Percentiles rank a stretch among this genome's conserved stretches.
These are phyloP conservation scores for Enteromius viviparus DNA, from an alignment of 2,797 vertebrate species.

Conservation along the genomic window DNA sequence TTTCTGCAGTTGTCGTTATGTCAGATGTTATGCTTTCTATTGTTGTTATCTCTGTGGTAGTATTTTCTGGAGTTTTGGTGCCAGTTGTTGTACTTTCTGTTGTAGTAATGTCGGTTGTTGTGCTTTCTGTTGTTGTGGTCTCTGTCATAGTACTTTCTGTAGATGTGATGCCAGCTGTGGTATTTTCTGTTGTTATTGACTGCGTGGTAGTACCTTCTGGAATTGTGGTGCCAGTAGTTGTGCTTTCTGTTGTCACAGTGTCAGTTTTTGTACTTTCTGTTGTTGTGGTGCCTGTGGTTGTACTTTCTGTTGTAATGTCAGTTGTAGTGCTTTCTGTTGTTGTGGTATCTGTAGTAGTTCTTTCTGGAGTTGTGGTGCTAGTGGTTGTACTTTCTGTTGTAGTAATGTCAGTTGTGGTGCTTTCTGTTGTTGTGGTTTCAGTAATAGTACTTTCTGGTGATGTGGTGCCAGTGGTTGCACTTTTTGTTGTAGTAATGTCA, in stretches of 20 bases:
- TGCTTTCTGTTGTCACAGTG: neutral
- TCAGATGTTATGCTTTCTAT: neutral
- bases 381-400: neutral
- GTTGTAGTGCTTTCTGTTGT: neutral
- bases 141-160: neutral
- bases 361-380: neutral
- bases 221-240: neutral
- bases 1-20: neutral
- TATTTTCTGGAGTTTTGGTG: neutral
- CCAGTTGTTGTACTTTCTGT: neutral
- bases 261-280: neutral
- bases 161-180: neutral
- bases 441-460: neutral
- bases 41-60: neutral
- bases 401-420: neutral
- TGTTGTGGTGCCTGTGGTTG: neutral
- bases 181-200: neutral
- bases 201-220: neutral
- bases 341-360: neutral
- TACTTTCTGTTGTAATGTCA: neutral
- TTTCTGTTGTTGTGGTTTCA: neutral
- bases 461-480: accelerated
- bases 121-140: neutral
- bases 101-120: neutral
- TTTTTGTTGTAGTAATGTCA: neutral